Base-by-base conservation (phyloP, 2,888 invertebrate genomes). In the Anarsia innoxiella region DNA sequence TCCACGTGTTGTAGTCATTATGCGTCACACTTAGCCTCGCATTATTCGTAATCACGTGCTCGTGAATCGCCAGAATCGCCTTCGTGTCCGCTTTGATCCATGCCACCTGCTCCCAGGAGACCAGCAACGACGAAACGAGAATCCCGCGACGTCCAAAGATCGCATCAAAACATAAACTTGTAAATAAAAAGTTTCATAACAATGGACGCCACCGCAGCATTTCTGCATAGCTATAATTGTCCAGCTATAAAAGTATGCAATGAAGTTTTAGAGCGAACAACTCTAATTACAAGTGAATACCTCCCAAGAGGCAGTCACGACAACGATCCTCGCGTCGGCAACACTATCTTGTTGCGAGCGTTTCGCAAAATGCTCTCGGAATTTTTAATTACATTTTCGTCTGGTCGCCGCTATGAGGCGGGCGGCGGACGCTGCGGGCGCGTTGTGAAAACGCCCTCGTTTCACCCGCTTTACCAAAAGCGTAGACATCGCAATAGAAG, bases 41-140 rank as follows among this genome's bases (percentile, higher is more conserved):
- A 86, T 95, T 95, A 88, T 95, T 95, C 59, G 95, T 95, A 84
- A 96, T 95, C 70, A 95, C 95, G 79, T 94, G 93, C 75, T 95
- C 95, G 83, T 96, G 95, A 72, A 95, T 95, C 52, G 95, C 95
- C 71, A 96, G 88, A 73, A 95, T 94, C 55, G 95, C 95, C 85
- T 95, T 95, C 51, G 94, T 94, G 84, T 95, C 95, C 49, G 95
- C 94, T 83, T 95, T 95, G 83, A 96, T 95, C 95, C 95, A 96
- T 56, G 95, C 95, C 66, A 96, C 95, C 95, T 96, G 86, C 3
- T 19, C 66, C 46, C 56, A 55, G 10, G 3, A 3, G 12, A 31
- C 31, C 25, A 29, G 27, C 25, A 27, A 9, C 36, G 25, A 31
- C 23, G 36, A 31, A 26, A 25, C 30, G 29, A 29, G 4, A 14